Base-by-base conservation (phyloP, 2,888 invertebrate species). In the Volucella inanis region DNA sequence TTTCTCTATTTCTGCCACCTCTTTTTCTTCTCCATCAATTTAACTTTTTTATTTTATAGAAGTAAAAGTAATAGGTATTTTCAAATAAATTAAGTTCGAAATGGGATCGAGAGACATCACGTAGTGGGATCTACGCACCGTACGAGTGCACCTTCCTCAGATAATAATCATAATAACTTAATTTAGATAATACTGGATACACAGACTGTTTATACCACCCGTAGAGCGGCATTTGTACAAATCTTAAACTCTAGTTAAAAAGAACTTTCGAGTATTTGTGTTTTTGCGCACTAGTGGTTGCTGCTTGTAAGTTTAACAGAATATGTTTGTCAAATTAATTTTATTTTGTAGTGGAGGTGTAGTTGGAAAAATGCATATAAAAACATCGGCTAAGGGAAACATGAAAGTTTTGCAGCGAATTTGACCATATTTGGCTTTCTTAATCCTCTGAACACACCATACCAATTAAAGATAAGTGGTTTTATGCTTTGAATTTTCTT, bases 391-490 rank as follows among this genome's bases (percentile, higher is more conserved):
- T 6, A 18, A 52, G 9, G 31, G 50, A 3, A 62, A n/a, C 54
- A 6, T 55, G 54, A 74, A 55, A 43, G 14, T 62, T 54, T 14
- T 68, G 55, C 68, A 54, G 43, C 55, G 43, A 50, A 45, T 47
- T 38, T 14, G 18, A 54, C 49, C 55, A 6, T 31, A 31, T 6
- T 31, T 31, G 31, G 6, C 43, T 54, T n/a, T 39, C 49, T 12
- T 2, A 50, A 50, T 12, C 52, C 18, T 8, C 8, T 6, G 11
- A 45, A 12, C 12, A 14, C 31, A n/a, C 31, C 41, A 67, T 78
- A 72, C 77, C 78, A 83, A 78, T 67, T 18, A 18, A 67, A 83
- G 82, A 83, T 83, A 83, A 78, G 78, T 83, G 61, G 38, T 41
- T 52, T 62, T 70, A 43, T 11, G 43, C 74, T 75, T 59, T 31